Percentiles rank a stretch among this genome's conserved stretches.
Conservation (phyloP, 92 coral and sea anemone species). For the Palythoa grandiflora region DNA sequence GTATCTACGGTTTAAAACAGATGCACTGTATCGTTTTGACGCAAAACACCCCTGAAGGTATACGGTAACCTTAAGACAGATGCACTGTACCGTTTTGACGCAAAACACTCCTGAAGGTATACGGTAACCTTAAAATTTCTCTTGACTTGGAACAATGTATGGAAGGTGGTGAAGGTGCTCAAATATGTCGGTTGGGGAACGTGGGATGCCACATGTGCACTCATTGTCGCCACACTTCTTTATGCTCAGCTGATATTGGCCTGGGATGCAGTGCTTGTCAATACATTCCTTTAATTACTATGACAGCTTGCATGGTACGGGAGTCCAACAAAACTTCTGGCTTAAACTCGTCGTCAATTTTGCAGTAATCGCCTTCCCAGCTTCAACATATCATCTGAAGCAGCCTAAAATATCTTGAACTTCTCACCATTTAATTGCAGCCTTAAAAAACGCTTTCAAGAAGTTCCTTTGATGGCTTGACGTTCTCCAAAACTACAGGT, state of each 20-base stretch:
- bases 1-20: too few species aligned
- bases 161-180: slow-evolving; percentile 45
- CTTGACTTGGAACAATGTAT: slow-evolving; percentile 34
- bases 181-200: slow-evolving; percentile 32
- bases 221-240: slow-evolving; percentile 40
- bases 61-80: too few species aligned
- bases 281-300: background rate
- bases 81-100: too few species aligned
- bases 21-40: too few species aligned
- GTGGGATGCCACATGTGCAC: slow-evolving; percentile 27
- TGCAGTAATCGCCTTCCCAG: background rate
- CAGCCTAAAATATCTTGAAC: too few species aligned
- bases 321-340: too few species aligned
- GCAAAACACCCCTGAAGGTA: too few species aligned
- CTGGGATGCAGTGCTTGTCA: slow-evolving; percentile 17
- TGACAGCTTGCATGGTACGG: background rate
- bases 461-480: too few species aligned
- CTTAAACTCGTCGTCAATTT: background rate
- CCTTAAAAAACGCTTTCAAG: too few species aligned
- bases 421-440: too few species aligned
- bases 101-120: too few species aligned
- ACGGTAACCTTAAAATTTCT: too few species aligned
- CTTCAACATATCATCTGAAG: background rate
- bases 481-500: background rate
- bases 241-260: slow-evolving; percentile 49